Percentiles rank a stretch among this genome's conserved stretches.
Conservation (phyloP, 2,888 invertebrate genomes). For the Athalia circularis region DNA sequence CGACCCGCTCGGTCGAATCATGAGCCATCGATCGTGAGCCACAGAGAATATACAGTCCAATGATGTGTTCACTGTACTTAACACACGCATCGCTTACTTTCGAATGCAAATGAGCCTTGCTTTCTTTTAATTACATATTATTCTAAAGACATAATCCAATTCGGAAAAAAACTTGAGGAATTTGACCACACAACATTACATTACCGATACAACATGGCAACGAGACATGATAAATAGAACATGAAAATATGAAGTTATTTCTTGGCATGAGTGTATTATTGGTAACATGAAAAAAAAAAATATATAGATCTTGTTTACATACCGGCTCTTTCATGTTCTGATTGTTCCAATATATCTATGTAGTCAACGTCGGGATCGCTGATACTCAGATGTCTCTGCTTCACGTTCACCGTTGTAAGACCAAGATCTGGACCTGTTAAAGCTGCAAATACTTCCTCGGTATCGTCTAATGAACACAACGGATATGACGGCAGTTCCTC, state of each 20-base stretch:
- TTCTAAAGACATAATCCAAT: background rate
- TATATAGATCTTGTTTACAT: slow-evolving; percentile 19
- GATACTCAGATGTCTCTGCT: slow-evolving; percentile 80
- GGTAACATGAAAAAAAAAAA: background rate
- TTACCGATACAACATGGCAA: background rate
- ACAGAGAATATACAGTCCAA: slow-evolving; percentile 68
- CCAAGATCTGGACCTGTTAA: slow-evolving; percentile 90
- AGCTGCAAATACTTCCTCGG: slow-evolving; percentile 81
- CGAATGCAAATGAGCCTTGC: slow-evolving; percentile 7
- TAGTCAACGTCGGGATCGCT: slow-evolving; percentile 84
- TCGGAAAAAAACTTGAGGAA: background rate
- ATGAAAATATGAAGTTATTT: background rate
- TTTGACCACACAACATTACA: background rate
- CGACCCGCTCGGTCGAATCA: slow-evolving; percentile 60
- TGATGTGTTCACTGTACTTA: slow-evolving; percentile 59
- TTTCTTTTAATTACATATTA: slow-evolving; percentile 16
- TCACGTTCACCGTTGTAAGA: slow-evolving; percentile 83
- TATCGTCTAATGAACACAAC: slow-evolving; percentile 75
- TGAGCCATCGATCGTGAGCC: slow-evolving; percentile 67
- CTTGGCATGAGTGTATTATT: too few species aligned
- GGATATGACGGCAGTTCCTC: slow-evolving; percentile 82
- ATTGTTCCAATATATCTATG: slow-evolving; percentile 79
- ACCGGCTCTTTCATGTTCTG: slow-evolving; percentile 66
- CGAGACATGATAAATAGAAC: background rate
- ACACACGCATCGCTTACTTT: slow-evolving; percentile 21